Base-by-base conservation (phyloP, 2,113 vertebrate genomes). In the Romanogobio albipinnatus region DNA sequence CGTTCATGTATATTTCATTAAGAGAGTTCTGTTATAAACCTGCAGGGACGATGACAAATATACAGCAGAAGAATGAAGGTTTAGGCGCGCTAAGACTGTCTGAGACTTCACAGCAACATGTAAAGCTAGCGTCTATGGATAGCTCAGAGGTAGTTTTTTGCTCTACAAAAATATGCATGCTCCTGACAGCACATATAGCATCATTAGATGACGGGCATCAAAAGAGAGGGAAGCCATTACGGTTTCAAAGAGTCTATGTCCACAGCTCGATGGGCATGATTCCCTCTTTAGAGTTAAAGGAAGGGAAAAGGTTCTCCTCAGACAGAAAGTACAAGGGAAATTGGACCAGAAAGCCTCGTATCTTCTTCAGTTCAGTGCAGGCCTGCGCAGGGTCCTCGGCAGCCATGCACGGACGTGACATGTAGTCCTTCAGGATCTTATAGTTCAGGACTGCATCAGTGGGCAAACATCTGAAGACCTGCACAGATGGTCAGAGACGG, bases 391-490 rank as follows among this genome's bases (percentile, higher is more conserved):
- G 86, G 51, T 91, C 89, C 4, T 89, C 88, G 5, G 5, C 10
- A 26, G 88, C 88, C 85, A 89, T 83, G 47, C 85, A 86, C 26
- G 89, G 84, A 14, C 51, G 77, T 22, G 84, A 83, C 86, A 84
- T 62, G 80, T 89, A 88, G 19, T 89, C 88, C 53, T 78, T 73
- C 83, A 89, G 83, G 36, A 87, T 84, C 56, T 83, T 87, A 26
- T 87, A 87, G 75, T 84, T 90, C 29, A 78, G 82, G 19, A 91
- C 87, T 8, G 84, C 87, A 17, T 89, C 89, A 14, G 89, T 88
- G 24, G 90, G 89, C 33, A 91, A 39, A 64, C 90, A 91, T 33
- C 90, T 81, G 75, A 91, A 91, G 33, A 91, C 90, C 90, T 91
- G 88, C 14, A 9, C 43, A 83, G 59, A 77, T 6, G 43, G 19